Evolutionary conservation across 2,797 vertebrate genomes (phyloP).

Genomic region (Myotis pilosus): DNA sequence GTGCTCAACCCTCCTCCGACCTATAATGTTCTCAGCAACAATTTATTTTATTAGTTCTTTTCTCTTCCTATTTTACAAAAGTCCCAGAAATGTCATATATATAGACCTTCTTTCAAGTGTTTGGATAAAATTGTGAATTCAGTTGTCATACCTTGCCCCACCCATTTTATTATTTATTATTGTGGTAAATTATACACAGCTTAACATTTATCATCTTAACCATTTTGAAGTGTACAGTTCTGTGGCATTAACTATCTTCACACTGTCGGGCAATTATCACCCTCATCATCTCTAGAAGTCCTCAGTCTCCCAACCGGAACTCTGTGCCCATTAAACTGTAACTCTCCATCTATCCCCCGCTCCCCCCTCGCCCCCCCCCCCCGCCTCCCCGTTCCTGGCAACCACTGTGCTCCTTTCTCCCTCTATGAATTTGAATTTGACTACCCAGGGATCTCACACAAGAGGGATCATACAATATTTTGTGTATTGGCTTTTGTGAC

Average conservation of each 20-base stretch:
- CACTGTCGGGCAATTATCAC: fast-evolving
- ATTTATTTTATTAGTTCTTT: background rate
- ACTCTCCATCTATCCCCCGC: too few relatives aligned
- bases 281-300: background rate
- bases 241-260: background rate
- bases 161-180: background rate
- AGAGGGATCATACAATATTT: background rate
- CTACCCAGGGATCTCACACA: background rate
- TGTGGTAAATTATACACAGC: background rate
- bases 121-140: background rate
- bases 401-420: background rate
- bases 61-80: background rate
- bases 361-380: fast-evolving
- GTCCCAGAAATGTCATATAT: background rate
- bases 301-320: too few relatives aligned
- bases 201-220: too few relatives aligned
- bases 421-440: background rate
- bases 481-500: background rate
- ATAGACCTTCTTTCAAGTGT: background rate
- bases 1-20: background rate
- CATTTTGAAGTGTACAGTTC: background rate
- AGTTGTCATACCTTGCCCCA: background rate
- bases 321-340: background rate
- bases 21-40: background rate
- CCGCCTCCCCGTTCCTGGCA: fast-evolving